Percentiles rank a stretch among this genome's conserved stretches.
Conservation (phyloP, 2,797 vertebrate species). For the Anomalospiza imberbis region DNA sequence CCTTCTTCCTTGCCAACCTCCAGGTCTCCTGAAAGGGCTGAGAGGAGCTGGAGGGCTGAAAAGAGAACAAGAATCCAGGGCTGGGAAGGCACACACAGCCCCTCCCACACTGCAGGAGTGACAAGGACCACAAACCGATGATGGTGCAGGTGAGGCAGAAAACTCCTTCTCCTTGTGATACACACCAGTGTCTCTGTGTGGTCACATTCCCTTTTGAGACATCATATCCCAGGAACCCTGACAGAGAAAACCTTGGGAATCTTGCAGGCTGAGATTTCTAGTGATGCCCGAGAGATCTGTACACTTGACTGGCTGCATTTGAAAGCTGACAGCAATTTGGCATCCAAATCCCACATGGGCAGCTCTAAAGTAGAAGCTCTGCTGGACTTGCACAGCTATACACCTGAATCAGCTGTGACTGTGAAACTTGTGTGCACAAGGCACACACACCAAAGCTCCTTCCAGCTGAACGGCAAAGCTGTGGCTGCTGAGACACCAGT, state of each 20-base stretch:
- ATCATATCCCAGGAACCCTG: background rate
- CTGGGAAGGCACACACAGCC: background rate
- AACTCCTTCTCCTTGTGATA: background rate
- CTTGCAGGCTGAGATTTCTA: background rate
- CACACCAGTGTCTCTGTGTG: background rate
- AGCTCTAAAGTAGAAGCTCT: background rate
- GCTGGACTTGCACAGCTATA: background rate
- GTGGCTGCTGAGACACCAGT: background rate
- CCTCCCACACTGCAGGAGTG: background rate
- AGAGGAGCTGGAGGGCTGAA: background rate
- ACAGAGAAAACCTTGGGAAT: background rate
- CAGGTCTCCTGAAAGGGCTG: background rate
- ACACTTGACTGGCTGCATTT: background rate
- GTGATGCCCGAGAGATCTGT: background rate
- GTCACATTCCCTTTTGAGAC: background rate
- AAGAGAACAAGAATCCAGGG: background rate
- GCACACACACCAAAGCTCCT: background rate
- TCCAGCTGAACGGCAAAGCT: background rate
- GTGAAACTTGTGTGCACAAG: background rate
- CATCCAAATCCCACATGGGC: background rate
- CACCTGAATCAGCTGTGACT: background rate
- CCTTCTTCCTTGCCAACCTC: background rate
- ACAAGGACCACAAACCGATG: background rate
- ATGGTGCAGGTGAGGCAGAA: background rate
- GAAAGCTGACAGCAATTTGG: background rate